phyloP scores from a whole-genome alignment of 1,140 invertebrate genomes.

The Drosophila watanabei region DNA sequence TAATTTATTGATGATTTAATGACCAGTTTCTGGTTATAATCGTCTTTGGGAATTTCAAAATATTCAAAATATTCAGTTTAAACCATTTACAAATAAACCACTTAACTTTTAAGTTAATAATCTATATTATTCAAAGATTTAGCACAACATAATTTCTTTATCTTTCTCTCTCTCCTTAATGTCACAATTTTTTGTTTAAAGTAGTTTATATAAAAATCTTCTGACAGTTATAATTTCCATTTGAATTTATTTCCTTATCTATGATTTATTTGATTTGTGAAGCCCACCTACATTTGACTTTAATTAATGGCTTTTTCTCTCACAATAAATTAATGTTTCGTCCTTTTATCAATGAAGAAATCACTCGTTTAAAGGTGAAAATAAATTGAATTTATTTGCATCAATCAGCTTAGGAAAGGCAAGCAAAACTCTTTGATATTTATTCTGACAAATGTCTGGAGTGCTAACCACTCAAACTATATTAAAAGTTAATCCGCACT shows the following conservation, averaged over 20 bases:
- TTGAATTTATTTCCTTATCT: not conserved
- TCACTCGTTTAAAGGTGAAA: not conserved
- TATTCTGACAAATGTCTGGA: constrained; percentile 5
- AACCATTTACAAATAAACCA: not conserved
- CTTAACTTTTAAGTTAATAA: no score
- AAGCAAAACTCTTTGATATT: constrained; percentile 8
- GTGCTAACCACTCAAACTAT: constrained; percentile 2
- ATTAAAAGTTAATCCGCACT: constrained; percentile 31
- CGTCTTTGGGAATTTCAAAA: no score
- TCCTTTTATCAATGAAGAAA: not conserved
- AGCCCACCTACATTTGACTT: not conserved
- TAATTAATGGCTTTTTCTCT: constrained; percentile 3
- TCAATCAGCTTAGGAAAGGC: constrained; percentile 3
- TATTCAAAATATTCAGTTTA: no score
- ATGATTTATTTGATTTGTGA: constrained; percentile 9
- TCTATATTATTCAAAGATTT: no score
- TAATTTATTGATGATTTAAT: no score
- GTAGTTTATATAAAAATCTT: not conserved
- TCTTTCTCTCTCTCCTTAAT: not conserved
- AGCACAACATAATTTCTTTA: no score
- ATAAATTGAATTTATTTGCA: constrained; percentile 9
- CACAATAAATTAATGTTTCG: not conserved
- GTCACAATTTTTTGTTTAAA: not conserved
- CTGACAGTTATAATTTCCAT: not conserved
- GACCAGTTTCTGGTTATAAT: no score